Evolutionary conservation across 2,888 invertebrate species (phyloP), one percentile per base, ranked within the genome.

Genomic region (Metalampra italica): DNA sequence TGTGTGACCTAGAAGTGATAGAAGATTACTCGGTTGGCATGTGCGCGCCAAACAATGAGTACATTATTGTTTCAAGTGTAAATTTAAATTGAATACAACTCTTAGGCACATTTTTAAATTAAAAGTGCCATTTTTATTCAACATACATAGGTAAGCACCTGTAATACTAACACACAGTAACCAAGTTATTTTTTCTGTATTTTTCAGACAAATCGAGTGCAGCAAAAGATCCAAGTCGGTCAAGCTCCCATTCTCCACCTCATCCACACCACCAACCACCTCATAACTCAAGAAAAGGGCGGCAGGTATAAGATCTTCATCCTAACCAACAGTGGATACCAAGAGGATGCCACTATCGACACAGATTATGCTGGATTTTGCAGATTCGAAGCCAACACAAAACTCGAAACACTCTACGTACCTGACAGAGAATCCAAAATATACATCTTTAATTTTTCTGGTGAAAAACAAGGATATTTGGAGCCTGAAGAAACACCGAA

Each of bases 201-300:
- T 55, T 91, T 91, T 29, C 79, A 95, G 94, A 94, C 92, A 46
- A 94, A 94, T 75, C 91, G 95, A 62, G 90, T 93, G 57, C 90
- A 91, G 57, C 89, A 91, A 55, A 93, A 93, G 75, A 91, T 94
- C 62, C 81, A 91, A 66, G 91, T 93, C 72, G 93, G 93, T 65
- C 87, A 90, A 68, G 90, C 91, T 71, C 90, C 92, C 43, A 92
- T 93, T 59, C 90, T 93, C 65, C 90, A 91, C 54, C 79, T 94
- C 57, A 90, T 91, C 62, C 92, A 92, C 66, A 90, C 92, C 3
- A 85, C 87, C 48, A 90, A 91, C 55, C 89, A 91, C 56, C 88
- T 95, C 56, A 89, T 95, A 58, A 93, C 94, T 8, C 95, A 95
- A 81, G 93, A 94, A 72, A 95, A 95, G 76, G 92, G 91, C 52